Conservation (phyloP, 2,113 vertebrate species). For the Thermophis baileyi region DNA sequence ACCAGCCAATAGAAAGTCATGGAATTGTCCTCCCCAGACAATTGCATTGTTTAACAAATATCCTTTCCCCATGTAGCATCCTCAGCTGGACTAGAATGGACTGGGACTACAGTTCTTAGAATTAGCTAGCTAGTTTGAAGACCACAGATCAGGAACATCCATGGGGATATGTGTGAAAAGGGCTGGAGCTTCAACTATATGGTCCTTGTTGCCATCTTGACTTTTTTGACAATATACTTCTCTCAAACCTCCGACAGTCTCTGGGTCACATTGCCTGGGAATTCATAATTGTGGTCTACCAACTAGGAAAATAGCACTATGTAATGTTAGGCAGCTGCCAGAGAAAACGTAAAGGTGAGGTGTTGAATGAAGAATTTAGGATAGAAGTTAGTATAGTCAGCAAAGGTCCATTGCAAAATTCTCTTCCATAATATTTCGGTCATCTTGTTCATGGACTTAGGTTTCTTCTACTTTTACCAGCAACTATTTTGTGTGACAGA, state of each 20-base stretch:
- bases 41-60: background rate
- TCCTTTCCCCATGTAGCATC: background rate
- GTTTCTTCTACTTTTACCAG: background rate
- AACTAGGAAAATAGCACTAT: background rate
- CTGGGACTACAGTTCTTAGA: background rate
- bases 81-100: background rate
- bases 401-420: background rate
- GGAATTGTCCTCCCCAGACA: background rate
- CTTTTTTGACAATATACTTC: background rate
- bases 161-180: background rate
- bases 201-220: background rate
- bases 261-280: background rate
- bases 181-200: background rate
- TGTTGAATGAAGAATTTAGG: background rate
- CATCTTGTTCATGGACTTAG: background rate
- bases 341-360: background rate
- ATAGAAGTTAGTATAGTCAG: background rate
- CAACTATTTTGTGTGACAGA: background rate
- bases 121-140: background rate
- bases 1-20: background rate
- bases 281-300: background rate
- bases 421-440: background rate
- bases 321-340: background rate
- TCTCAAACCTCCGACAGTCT: background rate
- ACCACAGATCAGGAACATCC: background rate